Percentiles rank a stretch among this genome's conserved stretches.
Evolutionary conservation across 2,888 invertebrate species (phyloP).

Genomic region (Plemyria rubiginata): DNA sequence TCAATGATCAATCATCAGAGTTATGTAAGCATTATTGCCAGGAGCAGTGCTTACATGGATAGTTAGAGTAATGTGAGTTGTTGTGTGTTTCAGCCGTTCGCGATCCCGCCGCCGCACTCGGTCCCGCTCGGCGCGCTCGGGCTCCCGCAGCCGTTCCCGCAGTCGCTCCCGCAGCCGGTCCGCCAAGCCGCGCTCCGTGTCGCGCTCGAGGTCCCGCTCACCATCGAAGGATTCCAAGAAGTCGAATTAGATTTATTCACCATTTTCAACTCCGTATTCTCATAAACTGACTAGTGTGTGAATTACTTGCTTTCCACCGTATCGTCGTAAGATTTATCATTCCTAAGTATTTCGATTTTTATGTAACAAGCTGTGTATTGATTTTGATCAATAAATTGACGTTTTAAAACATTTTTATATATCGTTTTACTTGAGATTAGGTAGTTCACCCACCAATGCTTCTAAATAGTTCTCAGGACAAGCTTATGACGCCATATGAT

Average conservation of each 20-base stretch:
- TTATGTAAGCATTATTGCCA: slow-evolving; percentile 10
- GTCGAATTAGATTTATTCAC: slow-evolving; percentile 62
- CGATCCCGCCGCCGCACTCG: slow-evolving; percentile 87
- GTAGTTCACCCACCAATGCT: background rate
- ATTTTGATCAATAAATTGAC: slow-evolving; percentile 70
- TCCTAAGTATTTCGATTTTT: slow-evolving; percentile 65
- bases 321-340: slow-evolving; percentile 61
- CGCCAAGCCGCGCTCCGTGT: slow-evolving; percentile 75
- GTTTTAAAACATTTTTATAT: slow-evolving; percentile 34
- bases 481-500: too few relatives aligned
- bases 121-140: slow-evolving; percentile 83
- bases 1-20: background rate
- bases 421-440: background rate
- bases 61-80: slow-evolving; percentile 23
- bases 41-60: background rate
- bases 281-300: slow-evolving; percentile 41
- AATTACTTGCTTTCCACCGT: slow-evolving; percentile 47
- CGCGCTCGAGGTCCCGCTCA: slow-evolving; percentile 78
- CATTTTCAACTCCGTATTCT: slow-evolving; percentile 38
- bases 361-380: slow-evolving; percentile 63
- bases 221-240: slow-evolving; percentile 81
- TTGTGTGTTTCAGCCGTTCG: slow-evolving; percentile 79
- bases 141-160: slow-evolving; percentile 77
- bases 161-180: slow-evolving; percentile 82
- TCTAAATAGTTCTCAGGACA: too few relatives aligned